Percentiles rank a stretch among this genome's conserved stretches.
These are phyloP conservation scores for Oryzias dopingdopingensis DNA, from an alignment of 2,797 vertebrate genomes.

Conservation along the genomic window DNA sequence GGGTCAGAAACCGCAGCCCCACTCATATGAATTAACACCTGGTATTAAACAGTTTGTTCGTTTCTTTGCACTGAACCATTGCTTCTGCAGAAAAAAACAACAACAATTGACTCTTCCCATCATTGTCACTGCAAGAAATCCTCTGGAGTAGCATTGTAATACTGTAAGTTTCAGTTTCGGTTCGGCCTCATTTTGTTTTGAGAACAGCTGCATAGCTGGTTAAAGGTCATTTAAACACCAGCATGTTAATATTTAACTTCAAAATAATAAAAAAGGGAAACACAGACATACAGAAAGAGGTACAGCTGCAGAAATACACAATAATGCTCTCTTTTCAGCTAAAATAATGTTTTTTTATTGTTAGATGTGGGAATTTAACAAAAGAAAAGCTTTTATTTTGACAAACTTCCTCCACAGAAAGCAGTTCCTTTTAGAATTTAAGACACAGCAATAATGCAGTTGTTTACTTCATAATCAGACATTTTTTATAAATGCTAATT, in stretches of 20 bases:
- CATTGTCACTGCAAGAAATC: neutral
- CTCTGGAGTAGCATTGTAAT: conserved; percentile 5
- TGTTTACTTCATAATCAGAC: no score
- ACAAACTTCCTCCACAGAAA: no score
- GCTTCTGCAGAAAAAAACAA: neutral
- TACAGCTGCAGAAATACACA: neutral
- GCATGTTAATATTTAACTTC: conserved; percentile 8
- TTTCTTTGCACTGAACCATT: neutral
- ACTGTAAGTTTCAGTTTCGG: conserved; percentile 49
- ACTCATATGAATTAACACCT: neutral
- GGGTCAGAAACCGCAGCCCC: conserved; percentile 2
- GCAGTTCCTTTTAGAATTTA: no score
- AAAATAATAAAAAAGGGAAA: neutral
- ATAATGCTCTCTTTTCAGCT: neutral
- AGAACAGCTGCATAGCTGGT: conserved; percentile 1
- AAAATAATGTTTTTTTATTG: neutral
- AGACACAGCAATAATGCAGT: no score
- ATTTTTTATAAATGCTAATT: no score
- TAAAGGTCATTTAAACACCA: conserved; percentile 25
- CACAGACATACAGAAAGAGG: neutral
- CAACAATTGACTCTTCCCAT: no score
- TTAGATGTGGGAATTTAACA: no score
- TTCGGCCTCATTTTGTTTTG: conserved; percentile 12
- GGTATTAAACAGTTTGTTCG: no score
- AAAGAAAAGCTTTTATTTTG: no score